Conservation (phyloP, 2,113 vertebrate genomes). For the Lagopus muta region DNA sequence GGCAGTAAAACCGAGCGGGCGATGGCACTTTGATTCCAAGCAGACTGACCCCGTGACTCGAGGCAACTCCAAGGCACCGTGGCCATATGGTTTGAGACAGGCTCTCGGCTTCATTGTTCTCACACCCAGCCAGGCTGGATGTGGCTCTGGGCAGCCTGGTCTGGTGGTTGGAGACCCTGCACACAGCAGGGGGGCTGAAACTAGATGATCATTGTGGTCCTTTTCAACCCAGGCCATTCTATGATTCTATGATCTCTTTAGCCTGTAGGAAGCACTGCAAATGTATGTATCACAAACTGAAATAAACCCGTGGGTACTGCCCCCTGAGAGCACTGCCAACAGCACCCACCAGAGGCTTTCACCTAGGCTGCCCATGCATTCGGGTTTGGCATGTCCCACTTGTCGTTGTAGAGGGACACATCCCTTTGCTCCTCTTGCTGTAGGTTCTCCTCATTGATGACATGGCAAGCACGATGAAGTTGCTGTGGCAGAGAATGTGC, state of each 20-base stretch:
- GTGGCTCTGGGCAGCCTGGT: no score
- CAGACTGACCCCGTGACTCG: no score
- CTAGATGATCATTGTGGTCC: no score
- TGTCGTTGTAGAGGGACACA: neutral
- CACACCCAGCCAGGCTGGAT: neutral
- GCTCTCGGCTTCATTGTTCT: neutral
- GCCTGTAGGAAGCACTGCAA: neutral
- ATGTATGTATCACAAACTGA: fast-evolving
- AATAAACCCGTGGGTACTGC: neutral
- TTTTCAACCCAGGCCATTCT: no score
- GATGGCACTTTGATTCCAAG: neutral
- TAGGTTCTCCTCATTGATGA: neutral
- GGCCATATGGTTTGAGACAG: neutral
- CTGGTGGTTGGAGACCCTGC: no score
- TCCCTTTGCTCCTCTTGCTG: neutral
- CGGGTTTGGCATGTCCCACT: neutral
- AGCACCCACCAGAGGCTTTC: neutral
- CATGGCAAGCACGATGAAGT: fast-evolving
- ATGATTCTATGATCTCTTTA: neutral
- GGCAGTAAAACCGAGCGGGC: neutral
- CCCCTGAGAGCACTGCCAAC: fast-evolving
- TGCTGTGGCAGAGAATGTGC: neutral
- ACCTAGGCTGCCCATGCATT: neutral
- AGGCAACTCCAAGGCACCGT: fast-evolving
- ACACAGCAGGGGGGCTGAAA: no score